Conservation (phyloP, 2,888 invertebrate genomes). For the Drosophila stalkeri region DNA sequence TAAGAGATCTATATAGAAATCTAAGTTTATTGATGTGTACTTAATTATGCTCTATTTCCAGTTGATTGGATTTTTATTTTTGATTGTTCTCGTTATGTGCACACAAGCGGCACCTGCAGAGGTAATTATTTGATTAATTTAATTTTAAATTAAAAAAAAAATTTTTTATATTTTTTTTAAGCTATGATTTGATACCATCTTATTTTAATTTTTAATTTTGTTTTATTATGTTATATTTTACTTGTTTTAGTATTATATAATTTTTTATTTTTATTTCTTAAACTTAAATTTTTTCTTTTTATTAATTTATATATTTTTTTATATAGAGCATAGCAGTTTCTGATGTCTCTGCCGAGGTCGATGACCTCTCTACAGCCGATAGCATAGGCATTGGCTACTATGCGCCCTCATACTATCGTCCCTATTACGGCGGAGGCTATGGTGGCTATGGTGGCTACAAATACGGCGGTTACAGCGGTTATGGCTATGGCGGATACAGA, state of each 20-base stretch:
- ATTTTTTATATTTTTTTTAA: background rate
- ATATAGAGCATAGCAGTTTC: conserved; percentile 21
- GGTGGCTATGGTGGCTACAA: conserved; percentile 52
- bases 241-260: too few species aligned
- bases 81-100: conserved; percentile 32
- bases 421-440: conserved; percentile 56
- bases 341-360: conserved; percentile 17
- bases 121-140: conserved; percentile 37
- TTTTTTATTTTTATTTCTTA: background rate
- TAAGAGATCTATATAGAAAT: conserved; percentile 26
- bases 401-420: conserved; percentile 59
- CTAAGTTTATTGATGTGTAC: conserved; percentile 16
- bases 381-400: conserved; percentile 66
- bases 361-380: conserved; percentile 68
- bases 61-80: conserved; percentile 32
- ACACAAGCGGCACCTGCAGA: conserved; percentile 51
- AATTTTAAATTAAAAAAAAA: background rate
- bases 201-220: background rate
- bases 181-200: too few species aligned
- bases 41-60: conserved; percentile 45
- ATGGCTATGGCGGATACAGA: conserved; percentile 56
- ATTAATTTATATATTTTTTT: background rate
- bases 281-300: too few species aligned
- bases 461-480: conserved; percentile 64
- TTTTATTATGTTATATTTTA: background rate